Base-by-base conservation (phyloP, 2,888 invertebrate species). In the Nomada fabriciana region DNA sequence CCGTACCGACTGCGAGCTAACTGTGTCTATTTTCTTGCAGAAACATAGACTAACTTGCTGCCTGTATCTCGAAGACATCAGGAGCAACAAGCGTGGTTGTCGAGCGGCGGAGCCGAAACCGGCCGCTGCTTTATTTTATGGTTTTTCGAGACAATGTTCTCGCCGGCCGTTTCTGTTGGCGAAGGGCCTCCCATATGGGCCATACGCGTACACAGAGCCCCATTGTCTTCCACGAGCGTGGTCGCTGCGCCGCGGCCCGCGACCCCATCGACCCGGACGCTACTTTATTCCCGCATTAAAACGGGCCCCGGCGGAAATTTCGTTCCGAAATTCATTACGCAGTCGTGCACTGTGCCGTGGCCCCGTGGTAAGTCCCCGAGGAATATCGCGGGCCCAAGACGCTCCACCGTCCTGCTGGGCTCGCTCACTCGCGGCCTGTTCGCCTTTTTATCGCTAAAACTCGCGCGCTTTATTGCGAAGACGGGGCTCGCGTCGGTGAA, bases 71-170 rank as follows among this genome's bases (percentile, higher is more conserved):
- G 69, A 60, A 47, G 70, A 85, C 83, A 87, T 87, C 85, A 70
- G 70, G 76, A 85, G 78, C 82, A 84, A 65, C 61, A 60, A 36
- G 59, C 59, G 7, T 7, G 29, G 18, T 2, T 15, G 9, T 18
- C 29, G 29, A 60, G 72, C 74, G 80, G 36, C 57, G 52, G 57
- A 68, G 80, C 87, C 86, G 82, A 87, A 87, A 87, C 86, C 84
- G 78, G 81, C 82, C 83, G 88, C 83, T 93, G 91, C 91, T 93
- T 93, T 93, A 93, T 93, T 93, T 93, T 92, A 93, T 93, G 92
- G 92, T 92, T 92, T 92, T 92, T 91, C 92, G 87, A 92, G 92
- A 93, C 93, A 93, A 92, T 92, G 93, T 93, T 92, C 87, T 77
- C 90, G 84, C 85, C 86, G 88, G 85, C 88, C 89, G 88, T 91